Evolutionary conservation across 2,797 vertebrate genomes (phyloP), one percentile per base, ranked within the genome.

Genomic region (Falco cherrug): DNA sequence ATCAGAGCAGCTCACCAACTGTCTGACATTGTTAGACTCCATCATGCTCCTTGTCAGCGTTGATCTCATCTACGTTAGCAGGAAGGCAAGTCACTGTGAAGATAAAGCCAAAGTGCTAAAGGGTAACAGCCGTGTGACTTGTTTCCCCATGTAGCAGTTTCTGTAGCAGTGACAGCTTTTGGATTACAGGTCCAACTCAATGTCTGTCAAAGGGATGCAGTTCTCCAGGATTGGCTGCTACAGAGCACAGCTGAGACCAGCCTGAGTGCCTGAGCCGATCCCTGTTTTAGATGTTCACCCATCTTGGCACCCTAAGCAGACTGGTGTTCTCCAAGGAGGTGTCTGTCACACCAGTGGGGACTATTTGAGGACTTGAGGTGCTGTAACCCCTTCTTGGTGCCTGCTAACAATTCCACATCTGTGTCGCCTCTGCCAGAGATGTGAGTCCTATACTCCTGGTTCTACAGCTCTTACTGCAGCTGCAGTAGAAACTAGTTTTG

Each of bases 81-180:
- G 85, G 54, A 83, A 60, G 80, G 65, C 51, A 90, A 86, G 43
- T 70, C 70, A 16, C 28, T 81, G 61, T 31, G 68, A 61, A 84
- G 73, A 73, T 54, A 78, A 92, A 95, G 87, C 57, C 50, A 29
- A 86, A 92, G 84, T 79, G 87, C 65, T 93, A 41, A 90, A 84
- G 85, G 89, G 85, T 67, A 79, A 82, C 39, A 69, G 45, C 31
- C 31, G 5, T 1, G 0, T 18, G 50, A 60, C 8, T 61, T 25
- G 57, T 78, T 74, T 69, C 3, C 47, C 25, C 33, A 16, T 39
- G 76, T 11, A 82, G 63, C 67, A 51, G n/a, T 85, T 91, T 73
- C 76, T 87, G 35, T 21, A 48, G 59, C 50, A 69, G 16, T 79
- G 89, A 37, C 79, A 94, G 85, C 54, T 95, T 87, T 88, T 17